These are phyloP conservation scores for Corythornis vintsioides DNA, from an alignment of 2,113 vertebrate species.

Conservation along the genomic window DNA sequence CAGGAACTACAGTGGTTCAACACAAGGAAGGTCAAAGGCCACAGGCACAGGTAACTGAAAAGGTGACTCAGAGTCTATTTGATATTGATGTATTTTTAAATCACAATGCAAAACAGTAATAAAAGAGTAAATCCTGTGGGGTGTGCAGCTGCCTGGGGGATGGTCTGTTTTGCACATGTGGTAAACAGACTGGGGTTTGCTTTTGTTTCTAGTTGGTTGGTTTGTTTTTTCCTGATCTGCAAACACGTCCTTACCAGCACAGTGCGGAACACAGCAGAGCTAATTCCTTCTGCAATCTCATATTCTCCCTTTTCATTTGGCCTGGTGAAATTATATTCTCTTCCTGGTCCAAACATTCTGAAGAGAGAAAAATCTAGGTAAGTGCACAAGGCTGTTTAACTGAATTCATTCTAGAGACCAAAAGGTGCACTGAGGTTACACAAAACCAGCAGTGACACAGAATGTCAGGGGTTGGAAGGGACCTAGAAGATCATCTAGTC, in stretches of 20 bases:
- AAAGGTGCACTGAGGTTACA: neutral
- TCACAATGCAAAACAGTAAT: neutral
- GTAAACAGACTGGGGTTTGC: neutral
- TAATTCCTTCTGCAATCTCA: constrained; percentile 83
- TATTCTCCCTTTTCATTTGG: constrained; percentile 85
- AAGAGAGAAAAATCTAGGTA: neutral
- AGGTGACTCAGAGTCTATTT: neutral
- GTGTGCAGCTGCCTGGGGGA: neutral
- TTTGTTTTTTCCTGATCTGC: neutral
- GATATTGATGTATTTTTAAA: neutral
- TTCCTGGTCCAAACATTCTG: constrained; percentile 86
- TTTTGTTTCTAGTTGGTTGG: neutral
- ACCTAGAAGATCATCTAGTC: no score
- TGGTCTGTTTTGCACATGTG: neutral
- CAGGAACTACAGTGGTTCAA: neutral
- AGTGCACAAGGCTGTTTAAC: neutral
- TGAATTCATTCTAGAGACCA: neutral
- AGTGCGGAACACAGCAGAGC: constrained; percentile 80
- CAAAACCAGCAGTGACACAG: neutral
- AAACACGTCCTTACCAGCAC: constrained; percentile 75
- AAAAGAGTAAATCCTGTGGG: neutral
- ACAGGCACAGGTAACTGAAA: neutral
- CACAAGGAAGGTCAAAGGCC: neutral
- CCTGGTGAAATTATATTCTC: constrained; percentile 83
- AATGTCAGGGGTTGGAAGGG: no score